Base-by-base conservation (phyloP, 2,797 vertebrate species). In the Atherinosoma microstoma region DNA sequence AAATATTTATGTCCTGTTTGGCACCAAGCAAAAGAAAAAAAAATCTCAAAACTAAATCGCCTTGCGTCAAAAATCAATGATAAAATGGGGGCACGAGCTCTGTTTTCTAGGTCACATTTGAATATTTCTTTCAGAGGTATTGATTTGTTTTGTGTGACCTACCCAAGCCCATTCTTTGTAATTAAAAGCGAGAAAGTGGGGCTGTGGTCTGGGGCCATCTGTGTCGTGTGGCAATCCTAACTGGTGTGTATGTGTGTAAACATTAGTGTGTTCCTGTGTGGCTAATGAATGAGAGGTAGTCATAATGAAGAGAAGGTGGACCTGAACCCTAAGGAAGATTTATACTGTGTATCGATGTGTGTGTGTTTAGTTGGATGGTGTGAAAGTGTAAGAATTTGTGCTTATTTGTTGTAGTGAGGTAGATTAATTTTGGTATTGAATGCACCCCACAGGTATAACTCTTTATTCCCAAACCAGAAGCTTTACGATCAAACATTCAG, bases 21-120 rank as follows among this genome's bases (percentile, higher is more conserved):
- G 80, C 67, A 68, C 38, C 59, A 80, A 89, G 73, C 42, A 65
- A 69, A 40, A 18, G 27, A 57, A 70, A 67, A 59, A 59, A 79
- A 89, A 87, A 67, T 83, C 58, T 78, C 78, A 84, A 86, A 90
- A 89, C 87, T 84, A 87, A 90, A 93, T 90, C 75, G 83, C 86
- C 86, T 83, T 84, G 82, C 80, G 78, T 93, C 84, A 85, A 93
- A 95, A 95, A 95, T 95, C 94, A 93, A 95, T 94, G 86, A 82
- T 92, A 93, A 93, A 94, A 94, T 90, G 89, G 80, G 85, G 87
- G 86, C 75, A 80, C 85, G 38, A 80, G 88, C 85, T 89, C 78
- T 85, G 85, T 92, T 94, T 94, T 95, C 94, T 94, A 93, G 93
- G 94, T 94, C 93, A 93, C 88, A 94, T 95, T 93, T 94, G 90